Evolutionary conservation across 2,888 invertebrate genomes (phyloP), one percentile per base, ranked within the genome.

Genomic region (Gymnocheta viridis): DNA sequence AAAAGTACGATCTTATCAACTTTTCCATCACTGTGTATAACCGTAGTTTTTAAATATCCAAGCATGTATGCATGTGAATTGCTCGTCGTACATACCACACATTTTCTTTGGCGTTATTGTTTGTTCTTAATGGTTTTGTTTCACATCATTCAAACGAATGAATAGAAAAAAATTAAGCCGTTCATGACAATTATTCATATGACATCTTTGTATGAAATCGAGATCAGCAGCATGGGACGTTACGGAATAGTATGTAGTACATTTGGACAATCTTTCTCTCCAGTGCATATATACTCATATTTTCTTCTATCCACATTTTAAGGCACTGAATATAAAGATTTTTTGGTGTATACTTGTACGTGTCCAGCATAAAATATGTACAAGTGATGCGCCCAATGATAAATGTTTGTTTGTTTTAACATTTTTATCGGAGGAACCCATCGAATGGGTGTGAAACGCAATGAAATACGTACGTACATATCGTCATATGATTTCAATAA

Each of bases 171-270:
- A 74, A 69, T 64, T 86, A 82, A 86, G 81, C 81, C 76, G 78
- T 78, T 76, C 72, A 78, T 85, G 82, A 80, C 77, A 86, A 81
- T 85, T 73, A 85, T 82, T 85, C 86, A 85, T 85, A 76, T 85
- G 82, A 85, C 85, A 86, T 85, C 81, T 86, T 85, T 81, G 76
- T 56, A 64, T 69, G 47, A 78, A 81, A 84, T 84, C 80, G 62
- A 44, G 77, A 81, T 84, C 77, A 81, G 67, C 51, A 47, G 60
- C 51, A 51, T 24, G 32, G 51, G 27, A 69, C 60, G 60, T 54
- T 54, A 27, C 27, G 64, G 10, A 51, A 62, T 49, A 32, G 41
- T 56, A 54, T 56, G 64, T 67, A 69, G 67, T 62, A 69, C 51
- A 56, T 17, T 67, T 77, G 72, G 83, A 72, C 76, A 84, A 58